Evolutionary conservation across 2,888 invertebrate genomes (phyloP).

Genomic region (Penaeus monodon): DNA sequence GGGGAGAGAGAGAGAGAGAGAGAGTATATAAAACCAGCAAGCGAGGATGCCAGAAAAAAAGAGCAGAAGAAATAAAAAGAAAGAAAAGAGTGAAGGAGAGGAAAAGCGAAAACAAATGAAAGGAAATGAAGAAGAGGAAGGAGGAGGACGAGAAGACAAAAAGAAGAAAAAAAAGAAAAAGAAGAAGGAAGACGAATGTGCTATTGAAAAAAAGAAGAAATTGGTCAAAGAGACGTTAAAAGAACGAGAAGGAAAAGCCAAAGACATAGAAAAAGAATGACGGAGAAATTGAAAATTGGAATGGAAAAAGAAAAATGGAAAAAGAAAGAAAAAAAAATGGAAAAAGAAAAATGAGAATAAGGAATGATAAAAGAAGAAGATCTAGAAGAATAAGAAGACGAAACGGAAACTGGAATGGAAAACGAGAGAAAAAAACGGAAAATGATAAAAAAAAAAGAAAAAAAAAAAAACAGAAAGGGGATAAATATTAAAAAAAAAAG

Average conservation of each 20-base stretch:
- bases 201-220: neutral
- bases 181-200: neutral
- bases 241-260: neutral
- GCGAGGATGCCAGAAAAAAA: neutral
- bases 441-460: no score
- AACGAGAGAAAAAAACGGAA: no score
- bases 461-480: no score
- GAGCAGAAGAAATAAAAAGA: neutral
- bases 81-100: neutral
- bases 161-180: neutral
- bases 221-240: neutral
- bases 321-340: no score
- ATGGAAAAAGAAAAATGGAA: no score
- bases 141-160: neutral
- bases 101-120: neutral
- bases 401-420: no score
- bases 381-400: no score
- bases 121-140: neutral
- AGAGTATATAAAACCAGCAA: constrained; percentile 5
- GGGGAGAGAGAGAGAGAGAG: neutral
- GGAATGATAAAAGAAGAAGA: no score
- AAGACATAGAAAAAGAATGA: no score
- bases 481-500: no score
- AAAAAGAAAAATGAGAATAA: no score
- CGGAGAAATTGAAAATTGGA: no score